A percentile compares a stretch with the other conserved stretches of the same genome.
These are phyloP conservation scores for Danaus plexippus DNA, from an alignment of 1,140 invertebrate genomes.

Conservation along the genomic window DNA sequence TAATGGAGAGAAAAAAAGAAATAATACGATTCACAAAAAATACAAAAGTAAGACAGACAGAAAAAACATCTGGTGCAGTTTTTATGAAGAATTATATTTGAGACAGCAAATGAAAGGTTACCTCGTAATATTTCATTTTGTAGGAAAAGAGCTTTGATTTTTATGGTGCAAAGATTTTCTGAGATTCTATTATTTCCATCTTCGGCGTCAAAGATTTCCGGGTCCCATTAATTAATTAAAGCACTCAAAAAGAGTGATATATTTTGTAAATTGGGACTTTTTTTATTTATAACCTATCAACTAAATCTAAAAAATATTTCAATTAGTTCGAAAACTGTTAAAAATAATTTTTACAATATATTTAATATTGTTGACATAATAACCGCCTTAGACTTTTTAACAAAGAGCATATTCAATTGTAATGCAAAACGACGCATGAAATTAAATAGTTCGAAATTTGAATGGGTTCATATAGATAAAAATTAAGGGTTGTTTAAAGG, in stretches of 20 bases:
- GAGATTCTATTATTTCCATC: conserved; percentile 12
- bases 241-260: neutral
- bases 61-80: conserved; percentile 1
- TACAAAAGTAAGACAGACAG: neutral
- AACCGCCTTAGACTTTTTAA: too few species aligned
- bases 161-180: conserved; percentile 9
- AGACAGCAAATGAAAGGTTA: conserved; percentile 11
- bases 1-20: neutral
- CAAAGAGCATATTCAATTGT: too few species aligned
- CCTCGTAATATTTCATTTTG: conserved; percentile 12
- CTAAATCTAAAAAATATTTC: too few species aligned
- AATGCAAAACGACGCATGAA: too few species aligned
- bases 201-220: neutral
- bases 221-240: conserved; percentile 7
- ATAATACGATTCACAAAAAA: neutral
- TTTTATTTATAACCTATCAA: too few species aligned
- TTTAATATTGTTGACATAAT: too few species aligned
- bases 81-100: conserved; percentile 9
- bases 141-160: conserved; percentile 5
- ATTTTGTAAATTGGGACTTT: conserved; percentile 1
- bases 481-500: too few species aligned
- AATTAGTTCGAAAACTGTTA: too few species aligned
- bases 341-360: too few species aligned
- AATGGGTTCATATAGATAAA: too few species aligned
- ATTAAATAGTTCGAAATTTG: too few species aligned